Base-by-base conservation (phyloP, 2,888 invertebrate genomes). In the Chrysolina haemoptera region DNA sequence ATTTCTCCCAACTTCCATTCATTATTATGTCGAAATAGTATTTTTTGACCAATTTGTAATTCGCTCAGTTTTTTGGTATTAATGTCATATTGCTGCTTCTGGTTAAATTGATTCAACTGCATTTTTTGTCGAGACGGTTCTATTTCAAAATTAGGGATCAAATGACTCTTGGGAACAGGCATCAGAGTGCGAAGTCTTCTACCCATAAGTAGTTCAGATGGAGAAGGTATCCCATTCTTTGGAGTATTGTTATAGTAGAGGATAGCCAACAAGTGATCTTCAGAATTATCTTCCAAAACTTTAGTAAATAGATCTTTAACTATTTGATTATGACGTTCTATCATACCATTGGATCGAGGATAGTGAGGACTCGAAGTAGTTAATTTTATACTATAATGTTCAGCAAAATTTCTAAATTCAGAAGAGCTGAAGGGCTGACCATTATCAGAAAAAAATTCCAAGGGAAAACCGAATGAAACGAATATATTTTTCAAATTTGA, bases 361-460 rank as follows among this genome's bases (percentile, higher is more conserved):
- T 64, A 64, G 41, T 40, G 41, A 40, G 64, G 41, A 40, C 64
- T 64, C 16, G 41, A 64, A 43, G 64, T 64, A n/a, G 64, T 40
- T 40, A 64, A 64, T 10, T 64, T 40, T 3, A 64, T 41, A 16
- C 9, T 20, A 64, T 41, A 64, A 14, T 64, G 20, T 40, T 40
- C 41, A 16, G 64, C 64, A 40, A 64, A 64, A 18, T 6, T n/a
- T 27, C 40, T n/a, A 46, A 64, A 64, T 16, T 40, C 64, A 18
- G 27, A 40, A 40, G 64, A 41, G 12, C 20, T 27, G 20, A 64
- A 64, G 11, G 64, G 64, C 16, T 20, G 64, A 3, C 41, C 64
- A 40, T 64, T 64, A 41, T 64, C 64, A 8, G 64, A 64, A 20
- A 64, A 64, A 20, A 62, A 22, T 62, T 62, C 59, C 2, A 62